These are phyloP conservation scores for Eristalis pertinax DNA, from an alignment of 2,888 invertebrate genomes.

Conservation along the genomic window DNA sequence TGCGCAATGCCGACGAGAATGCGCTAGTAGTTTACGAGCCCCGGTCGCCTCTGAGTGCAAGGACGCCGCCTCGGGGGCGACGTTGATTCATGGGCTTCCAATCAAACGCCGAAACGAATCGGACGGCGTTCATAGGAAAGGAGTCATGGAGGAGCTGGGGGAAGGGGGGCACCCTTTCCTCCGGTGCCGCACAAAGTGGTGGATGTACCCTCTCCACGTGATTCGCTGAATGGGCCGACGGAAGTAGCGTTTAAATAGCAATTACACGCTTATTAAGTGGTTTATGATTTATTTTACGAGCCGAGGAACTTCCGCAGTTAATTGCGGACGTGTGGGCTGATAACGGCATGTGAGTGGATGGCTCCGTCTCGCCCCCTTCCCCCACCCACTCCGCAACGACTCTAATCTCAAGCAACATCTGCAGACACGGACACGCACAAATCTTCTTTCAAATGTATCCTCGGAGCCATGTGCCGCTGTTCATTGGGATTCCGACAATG, in stretches of 20 bases:
- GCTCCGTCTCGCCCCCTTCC: too few relatives aligned
- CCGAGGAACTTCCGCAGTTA: constrained; percentile 24
- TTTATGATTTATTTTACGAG: constrained; percentile 38
- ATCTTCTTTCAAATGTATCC: background rate
- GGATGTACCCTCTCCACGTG: background rate
- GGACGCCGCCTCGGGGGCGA: constrained; percentile 13
- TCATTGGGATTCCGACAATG: background rate
- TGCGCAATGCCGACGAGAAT: constrained; percentile 47
- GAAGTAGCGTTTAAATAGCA: constrained; percentile 32
- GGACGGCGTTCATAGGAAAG: background rate
- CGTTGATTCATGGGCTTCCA: constrained; percentile 22
- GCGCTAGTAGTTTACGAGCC: constrained; percentile 26
- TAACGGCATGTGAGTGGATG: background rate
- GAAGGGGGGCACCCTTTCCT: background rate
- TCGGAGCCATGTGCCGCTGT: background rate
- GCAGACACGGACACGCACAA: background rate
- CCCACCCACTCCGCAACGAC: background rate
- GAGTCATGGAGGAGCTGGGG: constrained; percentile 3
- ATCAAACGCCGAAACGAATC: too few relatives aligned
- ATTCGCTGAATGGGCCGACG: constrained; percentile 4
- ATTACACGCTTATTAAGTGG: constrained; percentile 27
- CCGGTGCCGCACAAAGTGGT: background rate
- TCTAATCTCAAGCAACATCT: background rate
- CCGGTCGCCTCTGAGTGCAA: constrained; percentile 9
- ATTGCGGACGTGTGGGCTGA: constrained; percentile 10